Evolutionary conservation across 2,888 invertebrate genomes (phyloP), one percentile per base, ranked within the genome.

Genomic region (Sericinus montela): DNA sequence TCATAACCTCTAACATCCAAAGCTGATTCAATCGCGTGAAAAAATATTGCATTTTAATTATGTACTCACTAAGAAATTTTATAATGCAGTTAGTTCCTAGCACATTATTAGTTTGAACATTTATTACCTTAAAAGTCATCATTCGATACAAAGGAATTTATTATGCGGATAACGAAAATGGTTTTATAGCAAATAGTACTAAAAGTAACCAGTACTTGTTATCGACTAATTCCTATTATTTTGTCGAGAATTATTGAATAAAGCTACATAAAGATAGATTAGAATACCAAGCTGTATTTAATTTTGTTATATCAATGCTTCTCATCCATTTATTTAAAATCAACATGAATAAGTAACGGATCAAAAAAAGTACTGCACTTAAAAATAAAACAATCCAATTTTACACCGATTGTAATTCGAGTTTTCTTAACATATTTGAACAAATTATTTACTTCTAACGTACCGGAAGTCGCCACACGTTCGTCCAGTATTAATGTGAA

Each of bases 21-120:
- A 86, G 86, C 86, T 62, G 67, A 68, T 65, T 64, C 65, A 67
- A 69, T 71, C 62, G 72, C 76, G 77, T 83, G 80, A 72, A 80
- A 83, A 82, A 82, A 80, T 82, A 82, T 78, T 70, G 69, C 73
- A 67, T 78, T 71, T 68, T 65, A 65, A 63, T 36, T 62, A 60
- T 63, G 56, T 59, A 63, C 63, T 63, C 57, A 58, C 61, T 57
- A 62, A 48, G 51, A 53, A 42, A 42, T 46, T 19, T 19, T 54
- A 48, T 1, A 25, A 48, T 51, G 47, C 53, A 50, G 53, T 61
- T 54, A 50, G 53, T 61, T 54, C 54, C 53, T 67, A 67, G 58
- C 52, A 43, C 56, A 62, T 64, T 57, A 50, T 58, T 62, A 60
- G 58, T 57, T 62, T 55, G 51, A 62, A 62, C 55, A 63, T 32